Evolutionary conservation across 2,888 invertebrate species (phyloP), one percentile per base, ranked within the genome.

Genomic region (Mythimna loreyi): DNA sequence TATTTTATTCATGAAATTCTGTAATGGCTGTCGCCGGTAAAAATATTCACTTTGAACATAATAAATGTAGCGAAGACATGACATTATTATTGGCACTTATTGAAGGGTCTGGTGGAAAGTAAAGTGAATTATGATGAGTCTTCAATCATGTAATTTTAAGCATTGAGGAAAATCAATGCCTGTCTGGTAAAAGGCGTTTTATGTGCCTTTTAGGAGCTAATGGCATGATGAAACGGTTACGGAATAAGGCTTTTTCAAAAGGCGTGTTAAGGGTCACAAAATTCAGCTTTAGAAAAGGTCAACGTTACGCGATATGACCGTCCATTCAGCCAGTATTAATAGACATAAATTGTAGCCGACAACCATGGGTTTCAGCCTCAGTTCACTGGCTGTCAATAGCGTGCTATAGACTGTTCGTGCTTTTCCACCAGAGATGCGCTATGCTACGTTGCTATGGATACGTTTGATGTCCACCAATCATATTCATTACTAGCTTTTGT

Each of bases 21-120:
- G 60, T 66, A 58, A 68, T 33, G n/a, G 56, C 30, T 71, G 66
- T 77, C 63, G 21, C 49, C 59, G 8, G 40, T 59, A 28, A 73
- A 58, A 76, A 59, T 21, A 62, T 62, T 77, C 68, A 77, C 64
- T 77, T 68, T 68, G 33, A 76, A 63, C 55, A 7, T 80, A 67
- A 72, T 80, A 71, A 64, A 76, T 64, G 58, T 50, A 30, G 57
- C 52, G 50, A 52, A 33, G 59, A 59, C 72, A 75, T 67, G 70
- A 55, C 63, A 66, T 68, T 72, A 47, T 64, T 66, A 68, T 65
- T 36, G 21, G 40, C 47, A 58, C 64, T 62, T 65, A 72, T 65
- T 60, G 47, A 58, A 61, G 16, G 28, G 11, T 25, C 6, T 55
- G 47, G 16, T 23, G 45, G 47, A n/a, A 49, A 33, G 49, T 50